A percentile compares a stretch with the other conserved stretches of the same genome.
phyloP scores from a whole-genome alignment of 2,888 invertebrate genomes.

The Brenthis ino region DNA sequence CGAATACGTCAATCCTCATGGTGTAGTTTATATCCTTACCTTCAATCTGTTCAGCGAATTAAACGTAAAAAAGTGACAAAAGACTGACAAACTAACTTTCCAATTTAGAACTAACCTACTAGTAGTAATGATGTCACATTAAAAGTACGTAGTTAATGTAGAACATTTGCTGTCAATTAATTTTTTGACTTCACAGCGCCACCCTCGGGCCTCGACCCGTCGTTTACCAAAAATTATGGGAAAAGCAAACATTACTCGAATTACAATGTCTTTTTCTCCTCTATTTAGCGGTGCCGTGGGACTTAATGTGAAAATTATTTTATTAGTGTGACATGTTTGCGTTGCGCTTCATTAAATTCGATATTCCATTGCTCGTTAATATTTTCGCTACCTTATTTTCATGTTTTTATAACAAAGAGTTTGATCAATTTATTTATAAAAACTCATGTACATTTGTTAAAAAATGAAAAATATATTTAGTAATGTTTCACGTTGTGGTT shows the following conservation, averaged over 20 bases:
- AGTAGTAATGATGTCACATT: background rate
- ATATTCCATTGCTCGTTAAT: constrained; percentile 15
- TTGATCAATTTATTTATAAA: no score
- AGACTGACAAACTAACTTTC: no score
- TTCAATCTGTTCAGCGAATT: no score
- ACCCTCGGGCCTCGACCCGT: constrained; percentile 53
- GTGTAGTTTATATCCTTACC: no score
- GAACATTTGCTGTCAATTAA: constrained; percentile 11
- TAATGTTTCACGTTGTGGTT: no score
- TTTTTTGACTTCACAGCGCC: constrained; percentile 36
- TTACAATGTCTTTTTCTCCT: constrained; percentile 64
- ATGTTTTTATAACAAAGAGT: no score
- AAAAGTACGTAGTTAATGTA: background rate
- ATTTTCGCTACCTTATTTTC: background rate
- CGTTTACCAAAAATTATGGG: constrained; percentile 75
- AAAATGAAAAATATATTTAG: no score
- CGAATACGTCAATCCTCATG: no score
- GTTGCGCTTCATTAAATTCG: constrained; percentile 39
- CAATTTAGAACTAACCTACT: no score
- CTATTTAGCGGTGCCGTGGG: constrained; percentile 57
- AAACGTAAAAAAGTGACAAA: no score
- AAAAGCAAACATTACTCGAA: constrained; percentile 75
- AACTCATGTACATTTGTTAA: no score
- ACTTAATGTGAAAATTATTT: constrained; percentile 47
- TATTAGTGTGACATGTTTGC: constrained; percentile 43